Base-by-base conservation (phyloP, 2,113 vertebrate genomes). In the Danionella cerebrum region DNA sequence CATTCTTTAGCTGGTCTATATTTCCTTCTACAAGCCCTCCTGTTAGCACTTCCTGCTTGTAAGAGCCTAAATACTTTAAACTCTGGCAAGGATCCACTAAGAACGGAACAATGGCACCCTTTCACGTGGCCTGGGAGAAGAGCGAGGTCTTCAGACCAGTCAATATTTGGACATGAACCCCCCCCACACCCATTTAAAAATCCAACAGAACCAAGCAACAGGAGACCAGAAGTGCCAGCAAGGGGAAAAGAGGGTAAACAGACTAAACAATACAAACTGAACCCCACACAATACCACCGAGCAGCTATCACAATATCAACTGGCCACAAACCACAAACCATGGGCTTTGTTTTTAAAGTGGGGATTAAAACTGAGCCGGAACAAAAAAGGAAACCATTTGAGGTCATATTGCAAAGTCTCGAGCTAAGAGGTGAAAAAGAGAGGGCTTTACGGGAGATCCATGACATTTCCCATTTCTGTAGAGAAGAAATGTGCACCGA, bases 101-200 rank as follows among this genome's bases (percentile, higher is more conserved):
- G 16, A 70, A 53, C 55, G 29, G 71, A 86, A 87, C 85, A 88
- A 88, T 84, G 65, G 79, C 21, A 42, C 71, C 74, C 82, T 85
- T 86, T 86, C 77, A 86, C 67, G 38, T 58, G 71, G 31, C 45
- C 78, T 82, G 71, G 71, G 79, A 75, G 80, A 80, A 53, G 63
- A 67, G 68, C 22, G 59, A 55, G 35, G 70, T 84, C 79, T 82
- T 75, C 69, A 79, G 79, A 80, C 72, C 76, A 71, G 84, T 87
- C 85, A 87, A 87, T 89, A 87, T 89, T 86, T 88, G 83, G 81
- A 84, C 79, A 62, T 72, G 55, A 78, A 80, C 73, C 85, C 78
- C 80, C 59, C 38, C 52, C 7, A n/a, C n/a, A 72, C 47, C 73
- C 71, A 75, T 71, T 33, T 80, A 67, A 69, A 77, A 83, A 78